These are phyloP conservation scores for Macrophya alboannulata DNA, from an alignment of 2,888 invertebrate species.

Conservation along the genomic window DNA sequence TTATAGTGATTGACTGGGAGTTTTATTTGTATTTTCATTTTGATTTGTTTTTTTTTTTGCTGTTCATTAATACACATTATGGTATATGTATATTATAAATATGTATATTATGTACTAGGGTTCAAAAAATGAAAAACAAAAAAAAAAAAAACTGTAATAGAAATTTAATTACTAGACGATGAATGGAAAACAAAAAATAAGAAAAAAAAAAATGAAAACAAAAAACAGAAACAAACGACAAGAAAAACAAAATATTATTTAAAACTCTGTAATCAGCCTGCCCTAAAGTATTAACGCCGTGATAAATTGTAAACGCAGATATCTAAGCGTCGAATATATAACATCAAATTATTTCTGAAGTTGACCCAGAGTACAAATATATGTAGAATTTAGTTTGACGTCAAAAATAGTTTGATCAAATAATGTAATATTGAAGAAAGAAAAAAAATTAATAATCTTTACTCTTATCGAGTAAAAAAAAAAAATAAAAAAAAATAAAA, in stretches of 20 bases:
- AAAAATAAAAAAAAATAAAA: background rate
- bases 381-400: background rate
- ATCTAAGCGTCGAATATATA: constrained; percentile 46
- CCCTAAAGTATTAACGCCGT: constrained; percentile 65
- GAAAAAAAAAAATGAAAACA: no score
- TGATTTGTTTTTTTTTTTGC: no score
- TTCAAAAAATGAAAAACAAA: background rate
- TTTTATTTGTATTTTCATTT: constrained; percentile 23
- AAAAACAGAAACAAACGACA: background rate
- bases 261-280: constrained; percentile 65
- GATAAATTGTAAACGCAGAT: background rate
- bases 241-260: constrained; percentile 58
- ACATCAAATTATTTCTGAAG: background rate
- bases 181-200: background rate
- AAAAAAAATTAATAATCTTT: background rate
- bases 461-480: background rate
- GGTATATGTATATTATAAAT: constrained; percentile 19
- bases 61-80: constrained; percentile 40
- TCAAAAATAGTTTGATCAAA: background rate
- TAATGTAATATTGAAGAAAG: background rate
- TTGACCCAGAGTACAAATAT: constrained; percentile 22
- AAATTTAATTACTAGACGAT: background rate
- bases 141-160: background rate
- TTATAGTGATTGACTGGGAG: background rate
- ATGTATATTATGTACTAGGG: constrained; percentile 26